A percentile compares a stretch with the other conserved stretches of the same genome.
Conservation (phyloP, 1,140 invertebrate genomes). For the Trachymyrmex cornetzi region DNA sequence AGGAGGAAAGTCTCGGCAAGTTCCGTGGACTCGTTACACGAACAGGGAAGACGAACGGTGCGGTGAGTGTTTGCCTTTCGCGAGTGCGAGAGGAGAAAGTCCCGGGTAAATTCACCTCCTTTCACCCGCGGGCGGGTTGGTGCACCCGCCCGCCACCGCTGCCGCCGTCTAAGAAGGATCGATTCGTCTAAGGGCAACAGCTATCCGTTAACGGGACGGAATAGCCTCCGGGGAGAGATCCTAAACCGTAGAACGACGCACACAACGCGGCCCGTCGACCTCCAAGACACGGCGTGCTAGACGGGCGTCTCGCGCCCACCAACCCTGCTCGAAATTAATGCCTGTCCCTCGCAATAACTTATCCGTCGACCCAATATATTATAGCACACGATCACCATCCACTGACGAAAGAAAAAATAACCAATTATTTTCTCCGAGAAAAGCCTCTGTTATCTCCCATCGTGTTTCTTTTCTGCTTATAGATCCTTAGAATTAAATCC, state of each 20-base stretch:
- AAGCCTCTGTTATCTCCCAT: conserved; percentile 70
- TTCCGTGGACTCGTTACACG: conserved; percentile 61
- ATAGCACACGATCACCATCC: conserved; percentile 80
- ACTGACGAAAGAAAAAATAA: conserved; percentile 77
- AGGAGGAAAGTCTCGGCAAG: conserved; percentile 45
- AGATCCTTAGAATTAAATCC: neutral
- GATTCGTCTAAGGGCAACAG: conserved; percentile 80
- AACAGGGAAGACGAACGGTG: conserved; percentile 51
- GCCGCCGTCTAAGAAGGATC: conserved; percentile 79
- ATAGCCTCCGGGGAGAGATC: conserved; percentile 84
- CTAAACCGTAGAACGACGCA: conserved; percentile 52
- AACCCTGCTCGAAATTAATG: conserved; percentile 84
- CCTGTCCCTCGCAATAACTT: conserved; percentile 83
- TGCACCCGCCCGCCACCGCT: conserved; percentile 3
- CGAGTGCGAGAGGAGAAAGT: conserved; percentile 54
- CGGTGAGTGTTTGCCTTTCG: conserved; percentile 73
- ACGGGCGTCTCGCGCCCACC: conserved; percentile 72
- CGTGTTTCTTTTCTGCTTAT: neutral
- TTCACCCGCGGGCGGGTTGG: conserved; percentile 38
- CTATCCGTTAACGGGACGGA: conserved; percentile 84
- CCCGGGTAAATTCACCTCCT: conserved; percentile 52
- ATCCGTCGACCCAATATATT: conserved; percentile 80
- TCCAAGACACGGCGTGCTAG: conserved; percentile 60
- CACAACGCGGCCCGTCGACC: conserved; percentile 49
- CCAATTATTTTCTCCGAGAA: conserved; percentile 77